Evolutionary conservation across 1,140 invertebrate genomes (phyloP).

Genomic region (Zaprionus davidi): DNA sequence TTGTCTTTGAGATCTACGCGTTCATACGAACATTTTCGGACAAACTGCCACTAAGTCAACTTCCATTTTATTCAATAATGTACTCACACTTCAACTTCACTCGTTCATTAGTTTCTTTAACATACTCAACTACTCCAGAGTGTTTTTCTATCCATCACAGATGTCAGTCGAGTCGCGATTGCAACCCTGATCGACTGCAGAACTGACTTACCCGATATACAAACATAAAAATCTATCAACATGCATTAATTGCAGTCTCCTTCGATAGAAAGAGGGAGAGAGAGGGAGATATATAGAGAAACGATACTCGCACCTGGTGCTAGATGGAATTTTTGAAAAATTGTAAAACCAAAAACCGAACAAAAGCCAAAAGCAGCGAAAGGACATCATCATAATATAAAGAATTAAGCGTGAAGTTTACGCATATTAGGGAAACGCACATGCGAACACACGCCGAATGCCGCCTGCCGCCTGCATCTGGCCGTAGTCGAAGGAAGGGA

Average conservation of each 20-base stretch:
- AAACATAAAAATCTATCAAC: slow-evolving; percentile 82
- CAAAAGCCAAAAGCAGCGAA: slow-evolving; percentile 76
- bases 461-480: slow-evolving; percentile 79
- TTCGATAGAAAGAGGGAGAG: slow-evolving; percentile 16
- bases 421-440: slow-evolving; percentile 81
- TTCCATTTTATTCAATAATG: not conserved
- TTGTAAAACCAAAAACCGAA: slow-evolving; percentile 68
- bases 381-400: slow-evolving; percentile 80
- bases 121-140: not conserved
- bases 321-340: slow-evolving; percentile 66
- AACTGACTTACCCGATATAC: slow-evolving; percentile 65
- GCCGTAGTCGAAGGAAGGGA: slow-evolving; percentile 2
- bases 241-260: slow-evolving; percentile 64
- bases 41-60: accelerated
- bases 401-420: slow-evolving; percentile 84
- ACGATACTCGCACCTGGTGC: slow-evolving; percentile 74
- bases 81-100: too few species aligned
- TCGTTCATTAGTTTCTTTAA: not conserved
- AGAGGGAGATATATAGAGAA: slow-evolving; percentile 2
- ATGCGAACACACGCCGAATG: slow-evolving; percentile 69
- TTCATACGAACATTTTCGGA: not conserved
- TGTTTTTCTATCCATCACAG: slow-evolving; percentile 16
- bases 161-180: slow-evolving; percentile 16
- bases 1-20: not conserved
- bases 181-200: slow-evolving; percentile 42